Evolutionary conservation across 2,888 invertebrate species (phyloP), one percentile per base, ranked within the genome.

Genomic region (Protodeltote pygarga): DNA sequence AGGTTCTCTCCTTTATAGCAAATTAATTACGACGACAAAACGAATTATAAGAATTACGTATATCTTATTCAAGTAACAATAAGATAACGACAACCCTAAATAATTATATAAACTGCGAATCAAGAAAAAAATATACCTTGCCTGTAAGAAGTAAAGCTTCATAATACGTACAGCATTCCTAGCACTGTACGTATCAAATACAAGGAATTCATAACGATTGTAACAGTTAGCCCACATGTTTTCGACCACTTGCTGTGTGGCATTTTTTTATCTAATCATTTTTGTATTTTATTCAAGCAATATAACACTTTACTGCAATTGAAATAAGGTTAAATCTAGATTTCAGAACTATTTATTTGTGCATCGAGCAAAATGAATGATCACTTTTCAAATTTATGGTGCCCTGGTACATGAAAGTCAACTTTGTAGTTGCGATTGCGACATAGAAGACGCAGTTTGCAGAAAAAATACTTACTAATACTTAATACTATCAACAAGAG

Each of bases 171-270:
- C 39, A 48, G 64, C 28, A 29, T 37, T 38, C 35, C 57, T 57
- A 46, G 35, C 46, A 55, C 16, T 44, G 35, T 50, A 57, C 48
- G 48, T 48, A 65, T 70, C 59, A 54, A 57, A 69, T 75, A 75
- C 73, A 45, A 59, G 60, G 72, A 71, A 72, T 73, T 72, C 67
- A 73, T 64, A 54, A 59, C 51, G 32, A 60, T 44, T 28, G 41
- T 63, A 49, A 40, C 31, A 46, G 42, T 50, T 37, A 47, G 37
- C 45, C 77, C 73, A 69, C 66, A 74, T 73, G 71, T 71, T 78
- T 67, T 71, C 62, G 72, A 73, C 75, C 76, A 76, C 79, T 75
- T 63, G 73, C 71, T 76, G 73, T 52, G 71, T 63, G 58, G 65
- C 51, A 53, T 62, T 77, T 70, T 66, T 75, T 40, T 49, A 41